Evolutionary conservation across 2,113 vertebrate species (phyloP).

Genomic region (Kryptolebias marmoratus): DNA sequence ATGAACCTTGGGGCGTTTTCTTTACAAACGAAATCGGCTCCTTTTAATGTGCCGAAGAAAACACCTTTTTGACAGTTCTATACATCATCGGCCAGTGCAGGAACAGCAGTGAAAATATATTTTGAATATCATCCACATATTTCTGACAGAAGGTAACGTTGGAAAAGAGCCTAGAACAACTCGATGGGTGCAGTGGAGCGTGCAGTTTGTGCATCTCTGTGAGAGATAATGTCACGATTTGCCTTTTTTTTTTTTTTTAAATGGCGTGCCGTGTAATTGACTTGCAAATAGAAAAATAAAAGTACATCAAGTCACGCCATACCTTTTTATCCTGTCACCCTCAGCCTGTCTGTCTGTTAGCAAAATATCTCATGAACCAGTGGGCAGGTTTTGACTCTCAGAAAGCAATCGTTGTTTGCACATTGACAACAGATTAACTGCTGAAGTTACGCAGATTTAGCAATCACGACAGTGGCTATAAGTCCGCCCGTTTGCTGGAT

Average conservation of each 20-base stretch:
- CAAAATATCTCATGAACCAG: no score
- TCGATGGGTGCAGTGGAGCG: background rate
- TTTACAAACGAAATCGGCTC: background rate
- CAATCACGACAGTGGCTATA: no score
- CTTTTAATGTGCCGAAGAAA: background rate
- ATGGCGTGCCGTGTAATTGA: background rate
- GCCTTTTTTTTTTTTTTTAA: no score
- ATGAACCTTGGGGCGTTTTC: no score
- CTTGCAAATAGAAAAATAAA: background rate
- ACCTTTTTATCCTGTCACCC: no score
- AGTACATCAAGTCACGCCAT: no score
- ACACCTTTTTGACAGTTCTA: background rate
- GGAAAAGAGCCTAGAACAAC: background rate
- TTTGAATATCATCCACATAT: background rate
- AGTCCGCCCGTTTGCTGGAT: no score
- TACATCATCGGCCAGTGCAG: background rate
- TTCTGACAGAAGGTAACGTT: background rate
- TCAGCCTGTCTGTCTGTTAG: no score
- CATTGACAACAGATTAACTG: no score
- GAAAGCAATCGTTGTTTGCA: no score
- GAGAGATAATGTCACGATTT: background rate
- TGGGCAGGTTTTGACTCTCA: no score
- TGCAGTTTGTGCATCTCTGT: background rate
- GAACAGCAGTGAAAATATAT: background rate
- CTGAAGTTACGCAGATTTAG: no score